Base-by-base conservation (phyloP, 2,797 vertebrate genomes). In the Eulemur albifrons region DNA sequence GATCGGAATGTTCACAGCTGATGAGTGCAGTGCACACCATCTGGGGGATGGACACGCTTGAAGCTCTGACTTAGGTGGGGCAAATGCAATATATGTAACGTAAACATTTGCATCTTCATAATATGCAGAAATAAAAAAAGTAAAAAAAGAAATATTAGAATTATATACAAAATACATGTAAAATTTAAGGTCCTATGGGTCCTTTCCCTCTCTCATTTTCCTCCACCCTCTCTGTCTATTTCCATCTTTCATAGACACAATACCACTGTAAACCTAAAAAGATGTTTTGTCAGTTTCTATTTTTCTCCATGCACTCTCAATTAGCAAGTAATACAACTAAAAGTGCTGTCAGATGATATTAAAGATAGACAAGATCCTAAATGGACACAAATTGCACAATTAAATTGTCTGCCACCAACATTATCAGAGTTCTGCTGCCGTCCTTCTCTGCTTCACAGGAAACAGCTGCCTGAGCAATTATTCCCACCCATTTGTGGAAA, bases 331-430 rank as follows among this genome's bases (percentile, higher is more conserved):
- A 95, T n/a, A 43, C 69, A 95, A 75, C 84, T 91, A 90, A 97
- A 97, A 91, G 63, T 7, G 23, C 72, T 93, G 88, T 96, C 95
- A 96, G 93, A 93, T 93, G 32, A 30, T 40, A 94, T 95, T 96
- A 94, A 94, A 92, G 92, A 95, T 59, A 77, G 70, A 13, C n/a
- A 88, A 73, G 67, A 72, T 25, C 77, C 70, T 84, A 88, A 83
- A 65, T 59, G 65, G 85, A 92, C 88, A 90, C 63, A 95, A 82
- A 94, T 82, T 90, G 96, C 90, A 32, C 32, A 67, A 93, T 96
- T 93, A 35, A 94, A 96, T 96, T 95, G 63, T 94, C 88, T 94
- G 48, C 69, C 54, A 59, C 61, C 59, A 63, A 15, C 59, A 23
- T 72, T 43, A 82, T 35, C 72, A 11, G 45, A 4, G 13, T 30